Conservation (phyloP, 1,140 invertebrate genomes). For the Intoshia linei region DNA sequence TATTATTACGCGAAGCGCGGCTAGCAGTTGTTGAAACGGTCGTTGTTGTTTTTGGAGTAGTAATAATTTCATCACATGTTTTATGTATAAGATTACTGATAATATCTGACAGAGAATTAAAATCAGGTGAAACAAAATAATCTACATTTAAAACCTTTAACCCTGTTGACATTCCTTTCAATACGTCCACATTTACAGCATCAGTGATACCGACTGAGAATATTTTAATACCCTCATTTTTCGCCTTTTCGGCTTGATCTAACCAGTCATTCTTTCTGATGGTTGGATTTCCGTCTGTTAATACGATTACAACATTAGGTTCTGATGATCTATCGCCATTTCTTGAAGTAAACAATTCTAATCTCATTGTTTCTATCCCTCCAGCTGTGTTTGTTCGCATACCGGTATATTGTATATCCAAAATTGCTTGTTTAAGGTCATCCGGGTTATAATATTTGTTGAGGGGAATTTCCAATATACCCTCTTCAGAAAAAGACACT, state of each 20-base stretch:
- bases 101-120: too few relatives aligned
- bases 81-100: too few relatives aligned
- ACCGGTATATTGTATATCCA: not conserved
- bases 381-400: constrained; percentile 4
- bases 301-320: constrained; percentile 8
- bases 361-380: not conserved
- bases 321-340: constrained; percentile 5
- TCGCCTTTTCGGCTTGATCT: constrained; percentile 7
- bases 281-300: constrained; percentile 10
- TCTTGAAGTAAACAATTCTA: constrained; percentile 4
- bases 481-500: constrained; percentile 1
- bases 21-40: too few relatives aligned
- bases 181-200: constrained; percentile 1
- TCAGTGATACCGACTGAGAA: constrained; percentile 10
- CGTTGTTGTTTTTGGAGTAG: too few relatives aligned
- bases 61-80: too few relatives aligned
- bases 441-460: constrained; percentile 1
- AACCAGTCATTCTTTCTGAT: constrained; percentile 3
- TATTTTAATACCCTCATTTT: constrained; percentile 10
- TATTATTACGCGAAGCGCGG: too few relatives aligned
- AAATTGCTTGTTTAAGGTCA: constrained; percentile 1
- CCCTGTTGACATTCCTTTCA: constrained; percentile 4
- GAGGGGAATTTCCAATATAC: not conserved
- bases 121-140: too few relatives aligned
- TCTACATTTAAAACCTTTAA: too few relatives aligned